Evolutionary conservation across 2,888 invertebrate genomes (phyloP), one percentile per base, ranked within the genome.

Genomic region (Meteorus colon): DNA sequence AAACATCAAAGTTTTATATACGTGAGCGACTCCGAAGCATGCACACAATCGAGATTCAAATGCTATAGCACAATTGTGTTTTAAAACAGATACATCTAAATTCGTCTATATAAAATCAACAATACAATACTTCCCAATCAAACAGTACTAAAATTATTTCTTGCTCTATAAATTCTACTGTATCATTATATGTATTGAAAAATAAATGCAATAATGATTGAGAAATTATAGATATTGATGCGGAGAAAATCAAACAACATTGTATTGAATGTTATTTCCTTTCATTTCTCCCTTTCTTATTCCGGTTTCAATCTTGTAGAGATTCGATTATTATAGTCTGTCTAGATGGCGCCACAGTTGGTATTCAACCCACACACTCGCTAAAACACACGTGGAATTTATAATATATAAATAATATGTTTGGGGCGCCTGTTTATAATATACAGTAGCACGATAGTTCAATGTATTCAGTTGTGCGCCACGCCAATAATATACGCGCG

Each of bases 1-100:
- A 80, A 78, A 85, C 86, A 86, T 88, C 88, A 88, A 88, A 88
- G 87, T 31, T 81, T 67, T 71, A 60, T 78, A 81, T 86, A 88
- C 88, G 84, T 84, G 84, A 83, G 81, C 81, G 77, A 77, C 76
- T 72, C 68, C 74, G 72, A 70, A 55, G 75, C 71, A 45, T 74
- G 66, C 66, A 71, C 60, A 73, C 73, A 37, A 29, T 67, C 55
- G 71, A 55, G 66, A 55, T 68, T 67, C 19, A 63, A 45, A 65
- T 45, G 29, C 34, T 27, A 27, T n/a, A 73, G 45, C 31, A 29
- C 34, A 62, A 62, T 27, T 48, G n/a, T 68, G 12, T 48, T 31
- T 63, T 63, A 63, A 31, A 29, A 63, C 14, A 62, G 19, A 62
- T 62, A 29, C 6, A 31, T 34, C 31, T 63, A 29, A 31, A 63